Conservation (phyloP, 2,113 vertebrate genomes). For the Elanoides forficatus region DNA sequence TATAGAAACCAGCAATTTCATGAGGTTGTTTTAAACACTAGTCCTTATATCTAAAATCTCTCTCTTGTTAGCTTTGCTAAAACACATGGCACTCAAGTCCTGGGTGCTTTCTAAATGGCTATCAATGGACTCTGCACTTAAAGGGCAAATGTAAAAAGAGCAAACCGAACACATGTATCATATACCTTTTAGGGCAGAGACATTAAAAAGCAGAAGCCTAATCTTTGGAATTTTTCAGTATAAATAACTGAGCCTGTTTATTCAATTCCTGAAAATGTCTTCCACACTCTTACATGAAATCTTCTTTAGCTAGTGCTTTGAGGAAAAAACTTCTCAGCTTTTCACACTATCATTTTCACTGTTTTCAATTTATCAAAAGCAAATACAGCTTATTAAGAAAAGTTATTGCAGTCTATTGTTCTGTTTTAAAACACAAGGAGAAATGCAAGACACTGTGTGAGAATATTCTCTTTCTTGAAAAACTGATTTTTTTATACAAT, state of each 20-base stretch:
- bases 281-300: neutral
- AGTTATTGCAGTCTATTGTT: neutral
- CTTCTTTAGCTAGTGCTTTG: neutral
- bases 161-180: neutral
- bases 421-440: neutral
- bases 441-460: neutral
- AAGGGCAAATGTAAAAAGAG: neutral
- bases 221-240: slow-evolving; percentile 45
- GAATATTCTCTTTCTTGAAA: neutral
- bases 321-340: neutral
- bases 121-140: neutral
- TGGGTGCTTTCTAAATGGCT: slow-evolving; percentile 1
- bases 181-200: slow-evolving; percentile 9
- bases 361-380: neutral
- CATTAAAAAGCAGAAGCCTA: slow-evolving; percentile 33
- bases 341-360: neutral
- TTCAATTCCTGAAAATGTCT: neutral
- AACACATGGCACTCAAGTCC: neutral
- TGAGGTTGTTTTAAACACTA: neutral
- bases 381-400: neutral
- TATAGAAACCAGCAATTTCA: neutral
- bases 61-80: slow-evolving; percentile 2
- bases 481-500: neutral
- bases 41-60: neutral
- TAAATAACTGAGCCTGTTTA: slow-evolving; percentile 34